Evolutionary conservation across 2,113 vertebrate species (phyloP), one percentile per base, ranked within the genome.

Genomic region (Emberiza fucata): DNA sequence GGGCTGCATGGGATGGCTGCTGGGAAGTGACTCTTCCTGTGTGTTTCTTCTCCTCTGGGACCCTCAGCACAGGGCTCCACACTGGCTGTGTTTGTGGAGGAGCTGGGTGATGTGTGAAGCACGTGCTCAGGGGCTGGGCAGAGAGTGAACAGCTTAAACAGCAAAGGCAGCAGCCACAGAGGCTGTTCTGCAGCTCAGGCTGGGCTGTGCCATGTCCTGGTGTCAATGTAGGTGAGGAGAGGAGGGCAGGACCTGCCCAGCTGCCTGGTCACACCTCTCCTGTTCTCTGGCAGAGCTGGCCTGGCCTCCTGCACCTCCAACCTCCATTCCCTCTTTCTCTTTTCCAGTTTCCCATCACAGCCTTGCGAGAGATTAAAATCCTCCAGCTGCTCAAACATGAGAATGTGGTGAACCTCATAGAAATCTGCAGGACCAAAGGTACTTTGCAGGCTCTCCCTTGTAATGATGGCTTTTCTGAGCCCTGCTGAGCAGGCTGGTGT

Each of bases 381-480:
- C 98, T 99, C 5, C 99, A 99, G 97, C 98, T 99, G 80, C 98
- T 99, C 23, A 99, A 99, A 92, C 99, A 99, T 0, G 99, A 99
- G 95, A 99, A 99, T 0, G 99, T 99, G 22, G 99, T 99, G 84
- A 99, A 99, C 93, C 98, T 99, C 76, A 99, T 99, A 22, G 99
- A 99, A 96, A 99, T 99, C 96, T 99, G 99, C 97, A 98, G 99
- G 96, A 99, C 99, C 50, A 99, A 99, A 99, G 99, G 99, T 99
- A 95, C 35, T 35, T 80, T 35, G 29, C 7, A 20, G 29, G 11
- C 1, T 75, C 50, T 92, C 37, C 22, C 17, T 53, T 10, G 12
- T 35, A 5, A 7, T 48, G 16, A 11, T 12, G 6, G 6, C 15
- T 87, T 89, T 83, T 25, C 37, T 80, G 50, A 59, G 27, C 29